Conservation (phyloP, 2,113 vertebrate genomes). For the Oxyura jamaicensis region DNA sequence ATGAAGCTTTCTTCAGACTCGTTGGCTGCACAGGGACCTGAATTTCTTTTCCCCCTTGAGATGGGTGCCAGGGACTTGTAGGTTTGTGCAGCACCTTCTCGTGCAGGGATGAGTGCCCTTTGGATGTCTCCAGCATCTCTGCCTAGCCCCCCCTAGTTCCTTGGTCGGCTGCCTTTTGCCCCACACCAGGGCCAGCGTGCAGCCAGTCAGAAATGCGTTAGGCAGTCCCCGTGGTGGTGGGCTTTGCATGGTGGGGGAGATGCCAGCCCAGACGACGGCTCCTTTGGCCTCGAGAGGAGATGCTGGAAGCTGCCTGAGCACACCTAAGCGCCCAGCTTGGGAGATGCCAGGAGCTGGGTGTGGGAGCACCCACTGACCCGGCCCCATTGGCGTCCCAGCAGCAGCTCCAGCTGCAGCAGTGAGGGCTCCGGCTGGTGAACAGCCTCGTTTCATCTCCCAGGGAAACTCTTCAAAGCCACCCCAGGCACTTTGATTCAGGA, state of each 20-base stretch:
- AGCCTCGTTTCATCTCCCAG: slow-evolving; percentile 19
- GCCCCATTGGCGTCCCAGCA: background rate
- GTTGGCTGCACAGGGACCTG: background rate
- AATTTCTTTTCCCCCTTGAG: background rate
- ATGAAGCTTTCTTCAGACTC: background rate
- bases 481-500: slow-evolving; percentile 39
- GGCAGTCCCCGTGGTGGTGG: background rate
- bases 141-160: background rate
- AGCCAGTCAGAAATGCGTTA: background rate
- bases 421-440: background rate
- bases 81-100: background rate
- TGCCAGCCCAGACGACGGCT: background rate
- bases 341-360: background rate
- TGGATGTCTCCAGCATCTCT: background rate
- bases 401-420: background rate
- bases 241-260: background rate
- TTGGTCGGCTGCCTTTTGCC: background rate
- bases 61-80: background rate
- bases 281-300: background rate
- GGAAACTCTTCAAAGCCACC: slow-evolving; percentile 62
- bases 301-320: background rate
- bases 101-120: background rate
- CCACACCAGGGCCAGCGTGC: background rate
- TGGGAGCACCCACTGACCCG: background rate
- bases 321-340: background rate